These are phyloP conservation scores for Gerosis bhagava DNA, from an alignment of 2,888 invertebrate species.

Conservation along the genomic window DNA sequence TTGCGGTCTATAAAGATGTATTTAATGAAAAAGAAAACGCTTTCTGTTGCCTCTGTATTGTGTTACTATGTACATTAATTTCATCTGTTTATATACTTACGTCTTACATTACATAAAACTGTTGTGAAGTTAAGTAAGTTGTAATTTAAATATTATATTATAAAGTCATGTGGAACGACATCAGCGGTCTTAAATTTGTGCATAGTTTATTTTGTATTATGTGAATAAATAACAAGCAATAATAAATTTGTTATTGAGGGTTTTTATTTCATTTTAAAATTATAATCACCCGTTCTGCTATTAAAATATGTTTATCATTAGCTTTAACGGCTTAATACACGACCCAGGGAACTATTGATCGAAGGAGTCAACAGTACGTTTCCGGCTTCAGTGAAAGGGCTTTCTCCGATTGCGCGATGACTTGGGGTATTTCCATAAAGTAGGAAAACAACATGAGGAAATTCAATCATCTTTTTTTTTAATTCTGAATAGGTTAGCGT, in stretches of 20 bases:
- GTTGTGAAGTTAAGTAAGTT: constrained; percentile 53
- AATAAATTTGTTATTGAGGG: constrained; percentile 83
- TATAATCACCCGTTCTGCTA: too few species aligned
- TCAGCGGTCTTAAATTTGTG: constrained; percentile 82
- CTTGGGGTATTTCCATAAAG: too few species aligned
- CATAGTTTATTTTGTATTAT: constrained; percentile 87
- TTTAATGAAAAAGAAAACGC: neutral
- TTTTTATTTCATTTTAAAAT: constrained; percentile 28
- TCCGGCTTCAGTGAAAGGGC: too few species aligned
- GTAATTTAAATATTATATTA: constrained; percentile 67
- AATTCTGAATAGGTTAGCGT: too few species aligned
- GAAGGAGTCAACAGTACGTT: too few species aligned
- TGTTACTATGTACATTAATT: constrained; percentile 52
- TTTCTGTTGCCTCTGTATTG: constrained; percentile 2
- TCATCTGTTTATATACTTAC: constrained; percentile 44
- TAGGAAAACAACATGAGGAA: too few species aligned
- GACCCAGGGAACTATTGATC: too few species aligned
- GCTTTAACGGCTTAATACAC: too few species aligned
- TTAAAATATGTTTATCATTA: too few species aligned
- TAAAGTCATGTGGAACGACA: constrained; percentile 63
- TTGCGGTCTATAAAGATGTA: too few species aligned
- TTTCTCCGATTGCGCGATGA: too few species aligned
- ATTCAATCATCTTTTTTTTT: too few species aligned
- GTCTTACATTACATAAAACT: constrained; percentile 40
- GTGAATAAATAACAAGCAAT: constrained; percentile 86